phyloP scores from a whole-genome alignment of 2,888 invertebrate species.

The Mesochorus sp. region DNA sequence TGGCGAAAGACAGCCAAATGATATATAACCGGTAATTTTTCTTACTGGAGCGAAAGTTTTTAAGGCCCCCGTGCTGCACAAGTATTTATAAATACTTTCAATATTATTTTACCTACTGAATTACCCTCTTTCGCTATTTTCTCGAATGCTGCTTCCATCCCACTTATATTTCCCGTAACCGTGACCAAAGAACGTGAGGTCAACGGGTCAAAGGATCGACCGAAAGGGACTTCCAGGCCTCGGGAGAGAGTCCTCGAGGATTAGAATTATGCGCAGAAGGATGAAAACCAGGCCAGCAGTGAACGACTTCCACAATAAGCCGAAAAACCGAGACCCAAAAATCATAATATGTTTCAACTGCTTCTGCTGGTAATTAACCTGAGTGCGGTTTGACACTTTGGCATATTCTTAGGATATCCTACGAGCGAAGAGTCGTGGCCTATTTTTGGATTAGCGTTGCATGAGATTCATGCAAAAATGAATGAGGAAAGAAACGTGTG shows the following conservation, averaged over 20 bases:
- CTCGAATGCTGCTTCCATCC: conserved; percentile 55
- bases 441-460: not conserved
- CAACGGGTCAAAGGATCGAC: conserved; percentile 70
- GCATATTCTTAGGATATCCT: conserved; percentile 52
- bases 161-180: conserved; percentile 63
- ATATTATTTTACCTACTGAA: conserved; percentile 56
- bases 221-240: conserved; percentile 40
- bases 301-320: conserved; percentile 17
- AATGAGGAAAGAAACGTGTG: not conserved
- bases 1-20: conserved; percentile 66
- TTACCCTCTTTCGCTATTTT: conserved; percentile 66
- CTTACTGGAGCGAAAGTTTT: conserved; percentile 75
- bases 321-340: not conserved
- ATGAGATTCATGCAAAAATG: conserved; percentile 53
- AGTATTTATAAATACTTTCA: conserved; percentile 44
- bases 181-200: conserved; percentile 30
- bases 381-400: conserved; percentile 14
- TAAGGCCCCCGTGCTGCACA: conserved; percentile 43
- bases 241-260: not conserved
- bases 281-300: not conserved
- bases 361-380: conserved; percentile 68
- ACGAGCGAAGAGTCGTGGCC: conserved; percentile 57
- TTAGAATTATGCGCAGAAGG: not conserved
- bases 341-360: conserved; percentile 70
- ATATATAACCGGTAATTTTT: conserved; percentile 77